Conservation (phyloP, 2,888 invertebrate genomes). For the Tiphia femorata region DNA sequence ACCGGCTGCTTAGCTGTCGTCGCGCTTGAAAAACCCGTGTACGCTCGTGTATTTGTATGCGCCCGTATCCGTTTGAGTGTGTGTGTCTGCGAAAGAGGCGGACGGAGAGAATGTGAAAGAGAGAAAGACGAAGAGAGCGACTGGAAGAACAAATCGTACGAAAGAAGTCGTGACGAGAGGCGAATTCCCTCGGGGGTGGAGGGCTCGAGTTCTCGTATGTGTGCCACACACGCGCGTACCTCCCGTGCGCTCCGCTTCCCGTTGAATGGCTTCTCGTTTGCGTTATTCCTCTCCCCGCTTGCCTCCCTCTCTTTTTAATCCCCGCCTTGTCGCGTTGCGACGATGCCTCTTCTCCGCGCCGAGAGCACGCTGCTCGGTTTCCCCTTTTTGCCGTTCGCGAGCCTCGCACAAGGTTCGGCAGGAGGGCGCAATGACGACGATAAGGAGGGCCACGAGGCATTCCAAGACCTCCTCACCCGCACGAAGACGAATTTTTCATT, state of each 20-base stretch:
- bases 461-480: no score
- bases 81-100: not conserved
- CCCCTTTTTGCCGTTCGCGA: conserved; percentile 1
- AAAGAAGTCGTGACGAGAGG: conserved; percentile 17
- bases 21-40: no score
- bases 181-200: conserved; percentile 9
- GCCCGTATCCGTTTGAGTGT: no score
- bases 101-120: not conserved
- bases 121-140: not conserved
- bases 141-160: conserved; percentile 23
- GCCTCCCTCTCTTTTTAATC: conserved; percentile 6
- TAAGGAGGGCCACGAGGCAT: no score
- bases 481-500: no score
- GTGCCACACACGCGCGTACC: not conserved
- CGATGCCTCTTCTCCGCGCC: not conserved
- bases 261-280: conserved; percentile 16
- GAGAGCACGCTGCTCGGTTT: no score
- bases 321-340: not conserved
- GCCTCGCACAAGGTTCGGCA: no score
- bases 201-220: not conserved
- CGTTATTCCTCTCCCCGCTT: not conserved
- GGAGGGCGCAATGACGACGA: no score
- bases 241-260: not conserved
- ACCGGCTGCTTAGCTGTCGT: not conserved
- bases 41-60: no score